Evolutionary conservation across 2,888 invertebrate species (phyloP).

Genomic region (Cataglyphis altisquamis): DNA sequence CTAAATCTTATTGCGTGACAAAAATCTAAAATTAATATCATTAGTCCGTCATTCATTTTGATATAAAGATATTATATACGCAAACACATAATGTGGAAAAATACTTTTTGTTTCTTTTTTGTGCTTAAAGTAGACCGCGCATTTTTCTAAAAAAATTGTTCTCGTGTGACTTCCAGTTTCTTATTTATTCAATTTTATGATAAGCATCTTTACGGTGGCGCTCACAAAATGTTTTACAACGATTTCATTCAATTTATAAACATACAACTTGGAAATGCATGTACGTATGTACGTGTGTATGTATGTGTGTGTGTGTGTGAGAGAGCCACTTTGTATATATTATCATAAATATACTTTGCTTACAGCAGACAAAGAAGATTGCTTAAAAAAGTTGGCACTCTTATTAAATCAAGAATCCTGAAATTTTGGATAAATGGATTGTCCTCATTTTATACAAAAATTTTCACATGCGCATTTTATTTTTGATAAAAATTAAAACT

Average conservation of each 20-base stretch:
- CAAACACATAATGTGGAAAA: neutral
- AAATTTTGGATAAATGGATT: neutral
- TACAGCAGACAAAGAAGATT: neutral
- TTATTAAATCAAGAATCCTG: conserved; percentile 10
- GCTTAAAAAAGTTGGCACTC: neutral
- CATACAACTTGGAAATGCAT: neutral
- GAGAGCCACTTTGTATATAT: neutral
- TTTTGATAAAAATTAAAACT: conserved; percentile 1
- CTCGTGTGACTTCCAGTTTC: neutral
- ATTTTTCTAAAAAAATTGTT: conserved; percentile 2
- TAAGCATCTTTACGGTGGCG: neutral
- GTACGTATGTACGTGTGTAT: neutral
- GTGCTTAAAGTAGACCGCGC: neutral
- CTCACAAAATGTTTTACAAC: neutral
- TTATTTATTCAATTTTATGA: conserved; percentile 10
- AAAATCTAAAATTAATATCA: conserved; percentile 5
- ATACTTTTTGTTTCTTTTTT: neutral
- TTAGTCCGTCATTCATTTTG: neutral
- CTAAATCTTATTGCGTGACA: neutral
- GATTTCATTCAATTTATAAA: neutral
- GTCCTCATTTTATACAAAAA: neutral
- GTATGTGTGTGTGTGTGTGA: neutral
- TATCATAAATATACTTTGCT: conserved; percentile 2
- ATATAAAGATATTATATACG: neutral
- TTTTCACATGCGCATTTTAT: conserved; percentile 7